Conservation (phyloP, 2,113 vertebrate genomes). For the Thryonomys swinderianus region DNA sequence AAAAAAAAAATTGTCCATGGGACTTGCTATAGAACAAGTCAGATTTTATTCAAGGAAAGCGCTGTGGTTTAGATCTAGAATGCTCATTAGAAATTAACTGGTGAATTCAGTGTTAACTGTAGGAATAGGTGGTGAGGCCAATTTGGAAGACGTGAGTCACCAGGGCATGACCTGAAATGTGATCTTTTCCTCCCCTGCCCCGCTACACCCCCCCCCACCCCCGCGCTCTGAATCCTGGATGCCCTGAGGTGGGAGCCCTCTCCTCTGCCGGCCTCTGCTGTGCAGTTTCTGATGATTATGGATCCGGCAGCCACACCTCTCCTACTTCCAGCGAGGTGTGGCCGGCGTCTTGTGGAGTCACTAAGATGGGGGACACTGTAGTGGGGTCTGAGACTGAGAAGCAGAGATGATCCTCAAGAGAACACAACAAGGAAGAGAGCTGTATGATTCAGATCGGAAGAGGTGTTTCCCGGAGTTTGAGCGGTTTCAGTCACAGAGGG, state of each 20-base stretch:
- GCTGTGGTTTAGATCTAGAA: not conserved
- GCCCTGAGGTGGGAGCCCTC: not conserved
- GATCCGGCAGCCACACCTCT: not conserved
- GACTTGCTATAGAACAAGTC: not conserved
- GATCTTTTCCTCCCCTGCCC: not conserved
- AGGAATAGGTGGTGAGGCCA: not conserved
- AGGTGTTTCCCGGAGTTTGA: not conserved
- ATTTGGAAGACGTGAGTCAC: not conserved
- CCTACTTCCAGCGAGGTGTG: not conserved
- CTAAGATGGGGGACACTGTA: not conserved
- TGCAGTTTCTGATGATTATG: not conserved
- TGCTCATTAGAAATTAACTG: not conserved
- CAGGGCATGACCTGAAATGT: not conserved
- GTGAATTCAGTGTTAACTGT: not conserved
- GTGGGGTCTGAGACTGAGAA: not conserved
- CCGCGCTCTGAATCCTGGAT: not conserved
- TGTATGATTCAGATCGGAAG: not conserved
- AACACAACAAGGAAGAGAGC: not conserved
- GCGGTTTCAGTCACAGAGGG: not conserved
- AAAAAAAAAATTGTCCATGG: not conserved
- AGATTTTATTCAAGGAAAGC: not conserved
- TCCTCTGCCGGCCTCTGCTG: not conserved
- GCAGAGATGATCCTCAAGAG: not conserved
- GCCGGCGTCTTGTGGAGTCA: not conserved
- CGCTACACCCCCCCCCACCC: no score